Conservation (phyloP, 2,888 invertebrate genomes). For the Melanchra persicariae region DNA sequence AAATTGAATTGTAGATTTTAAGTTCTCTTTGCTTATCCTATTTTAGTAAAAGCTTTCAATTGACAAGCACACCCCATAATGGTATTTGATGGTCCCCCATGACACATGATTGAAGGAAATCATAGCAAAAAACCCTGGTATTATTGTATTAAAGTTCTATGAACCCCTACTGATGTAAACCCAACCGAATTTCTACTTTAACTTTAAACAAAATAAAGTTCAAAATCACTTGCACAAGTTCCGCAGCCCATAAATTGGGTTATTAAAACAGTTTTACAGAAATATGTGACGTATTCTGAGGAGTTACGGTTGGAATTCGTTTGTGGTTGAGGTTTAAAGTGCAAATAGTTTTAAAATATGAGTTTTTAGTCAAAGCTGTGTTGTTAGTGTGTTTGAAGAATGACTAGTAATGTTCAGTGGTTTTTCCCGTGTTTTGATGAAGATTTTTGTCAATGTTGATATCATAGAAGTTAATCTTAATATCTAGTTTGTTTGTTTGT, state of each 20-base stretch:
- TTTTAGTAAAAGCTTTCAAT: slow-evolving; percentile 44
- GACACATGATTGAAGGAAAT: slow-evolving; percentile 59
- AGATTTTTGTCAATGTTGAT: neutral
- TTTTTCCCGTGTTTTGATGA: neutral
- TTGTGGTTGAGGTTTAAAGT: slow-evolving; percentile 12
- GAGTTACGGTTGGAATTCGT: slow-evolving; percentile 11
- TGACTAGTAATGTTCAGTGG: slow-evolving; percentile 6
- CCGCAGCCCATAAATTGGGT: slow-evolving; percentile 26
- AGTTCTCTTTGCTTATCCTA: slow-evolving; percentile 9
- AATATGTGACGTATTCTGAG: neutral
- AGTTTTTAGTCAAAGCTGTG: slow-evolving; percentile 28
- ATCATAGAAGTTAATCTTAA: too few species aligned
- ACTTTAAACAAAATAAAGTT: accelerated
- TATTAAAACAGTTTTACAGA: neutral
- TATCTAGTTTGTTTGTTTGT: too few species aligned
- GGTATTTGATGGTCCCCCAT: slow-evolving; percentile 48
- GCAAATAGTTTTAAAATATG: slow-evolving; percentile 29
- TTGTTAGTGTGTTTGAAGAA: slow-evolving; percentile 33
- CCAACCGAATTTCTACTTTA: slow-evolving; percentile 19
- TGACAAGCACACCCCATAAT: slow-evolving; percentile 48
- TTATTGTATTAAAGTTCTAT: slow-evolving; percentile 51
- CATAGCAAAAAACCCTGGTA: slow-evolving; percentile 42
- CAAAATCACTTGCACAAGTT: slow-evolving; percentile 8
- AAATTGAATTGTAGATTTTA: slow-evolving; percentile 11
- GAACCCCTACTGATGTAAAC: slow-evolving; percentile 1